Evolutionary conservation across 2,113 vertebrate genomes (phyloP), one percentile per base, ranked within the genome.

Genomic region (Aptenodytes forsteri): DNA sequence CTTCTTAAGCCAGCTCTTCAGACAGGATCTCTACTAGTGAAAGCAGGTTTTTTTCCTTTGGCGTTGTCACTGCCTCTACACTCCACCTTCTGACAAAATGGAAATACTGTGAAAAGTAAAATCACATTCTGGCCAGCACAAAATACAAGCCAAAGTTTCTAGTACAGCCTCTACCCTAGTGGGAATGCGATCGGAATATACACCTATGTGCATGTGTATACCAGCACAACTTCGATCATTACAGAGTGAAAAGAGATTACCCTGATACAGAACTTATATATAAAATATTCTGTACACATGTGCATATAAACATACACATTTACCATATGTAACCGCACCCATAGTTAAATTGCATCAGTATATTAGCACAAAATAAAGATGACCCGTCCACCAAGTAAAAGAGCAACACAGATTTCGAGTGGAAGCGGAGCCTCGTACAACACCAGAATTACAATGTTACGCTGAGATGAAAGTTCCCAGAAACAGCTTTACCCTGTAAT

Each of bases 401-500:
- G 75, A 76, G 65, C 42, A 85, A 69, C 8, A 49, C 52, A 78
- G 32, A 65, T 56, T 79, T 78, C 0, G 0, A 72, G 62, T 36
- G 56, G 42, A 79, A 91, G 27, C 0, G 0, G 21, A 85, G 27
- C n/a, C 49, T 87, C 3, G 1, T 44, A 69, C 81, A n/a, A 22
- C 59, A 72, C 20, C 52, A 58, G 91, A 94, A 94, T 93, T 91
- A 85, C 56, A 85, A 69, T n/a, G 56, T 82, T 93, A 87, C 70
- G 22, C 16, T 2, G 73, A 93, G 94, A 96, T 79, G 81, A 90
- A 97, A 91, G 94, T 76, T 91, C 61, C 66, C 62, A 79, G 92
- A 69, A 95, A 95, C n/a, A 95, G 89, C 73, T 85, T 95, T 95
- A 54, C 84, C 70, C 90, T 94, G 82, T 97, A 96, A 97, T 94